Conservation (phyloP, 2,113 vertebrate genomes). For the Etheostoma spectabile region DNA sequence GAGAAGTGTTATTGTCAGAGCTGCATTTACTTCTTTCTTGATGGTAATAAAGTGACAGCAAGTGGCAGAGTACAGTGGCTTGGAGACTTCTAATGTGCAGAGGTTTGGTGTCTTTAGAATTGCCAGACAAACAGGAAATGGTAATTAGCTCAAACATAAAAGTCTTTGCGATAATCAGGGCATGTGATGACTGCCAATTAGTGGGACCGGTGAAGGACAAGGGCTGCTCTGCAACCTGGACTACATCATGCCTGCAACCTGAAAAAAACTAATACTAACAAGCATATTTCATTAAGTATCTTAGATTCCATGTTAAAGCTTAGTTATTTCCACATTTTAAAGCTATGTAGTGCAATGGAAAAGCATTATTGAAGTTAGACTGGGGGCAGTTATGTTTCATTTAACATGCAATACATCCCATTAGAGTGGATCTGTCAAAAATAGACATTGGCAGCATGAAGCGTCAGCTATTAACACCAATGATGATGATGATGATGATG, state of each 20-base stretch:
- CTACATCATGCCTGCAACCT: background rate
- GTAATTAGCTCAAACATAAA: conserved; percentile 56
- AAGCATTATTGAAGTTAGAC: background rate
- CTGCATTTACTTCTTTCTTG: conserved; percentile 33
- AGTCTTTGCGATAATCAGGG: conserved; percentile 56
- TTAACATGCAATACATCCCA: too few relatives aligned
- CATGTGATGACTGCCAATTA: conserved; percentile 59
- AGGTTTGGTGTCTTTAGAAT: conserved; percentile 41
- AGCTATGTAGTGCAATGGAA: too few relatives aligned
- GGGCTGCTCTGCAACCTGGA: background rate
- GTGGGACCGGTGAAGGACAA: conserved; percentile 38
- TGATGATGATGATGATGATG: too few relatives aligned
- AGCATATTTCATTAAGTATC: background rate
- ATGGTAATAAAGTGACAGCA: conserved; percentile 57
- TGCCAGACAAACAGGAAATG: conserved; percentile 50
- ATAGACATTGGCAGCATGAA: too few relatives aligned
- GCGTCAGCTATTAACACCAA: too few relatives aligned
- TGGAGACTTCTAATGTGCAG: conserved; percentile 44
- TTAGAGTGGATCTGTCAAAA: background rate
- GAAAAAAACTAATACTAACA: background rate
- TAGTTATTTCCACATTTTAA: background rate
- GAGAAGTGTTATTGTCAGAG: conserved; percentile 36
- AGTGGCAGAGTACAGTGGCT: conserved; percentile 3
- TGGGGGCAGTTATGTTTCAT: too few relatives aligned
- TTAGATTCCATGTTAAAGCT: background rate